These are phyloP conservation scores for Dasyprocta punctata DNA, from an alignment of 2,113 vertebrate species.

Conservation along the genomic window DNA sequence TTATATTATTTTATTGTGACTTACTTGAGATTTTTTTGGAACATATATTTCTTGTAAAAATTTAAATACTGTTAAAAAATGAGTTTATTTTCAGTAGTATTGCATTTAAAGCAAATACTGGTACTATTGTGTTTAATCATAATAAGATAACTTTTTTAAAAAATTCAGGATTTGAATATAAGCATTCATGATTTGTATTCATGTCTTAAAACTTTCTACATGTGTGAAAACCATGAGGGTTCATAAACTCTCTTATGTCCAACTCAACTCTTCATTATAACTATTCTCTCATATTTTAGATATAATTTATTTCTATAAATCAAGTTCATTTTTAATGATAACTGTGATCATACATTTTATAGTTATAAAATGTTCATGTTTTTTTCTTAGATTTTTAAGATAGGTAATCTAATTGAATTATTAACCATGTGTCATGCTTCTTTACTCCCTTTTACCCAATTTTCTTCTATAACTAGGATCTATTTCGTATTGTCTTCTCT, in stretches of 20 bases:
- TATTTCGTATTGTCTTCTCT: not conserved
- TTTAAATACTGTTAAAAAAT: not conserved
- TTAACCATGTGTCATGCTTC: not conserved
- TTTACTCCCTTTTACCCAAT: not conserved
- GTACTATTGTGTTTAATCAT: not conserved
- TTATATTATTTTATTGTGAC: not conserved
- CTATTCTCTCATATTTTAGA: too few relatives aligned
- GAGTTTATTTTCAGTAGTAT: not conserved
- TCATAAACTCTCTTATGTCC: too few relatives aligned
- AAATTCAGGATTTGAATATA: not conserved
- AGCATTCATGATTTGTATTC: too few relatives aligned
- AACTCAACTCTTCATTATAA: too few relatives aligned
- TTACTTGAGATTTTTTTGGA: not conserved
- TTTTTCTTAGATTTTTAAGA: too few relatives aligned
- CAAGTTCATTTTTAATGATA: too few relatives aligned
- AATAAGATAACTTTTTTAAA: not conserved
- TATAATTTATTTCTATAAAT: too few relatives aligned
- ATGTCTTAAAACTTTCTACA: too few relatives aligned
- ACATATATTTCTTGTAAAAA: not conserved
- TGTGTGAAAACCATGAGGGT: too few relatives aligned
- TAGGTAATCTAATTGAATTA: not conserved
- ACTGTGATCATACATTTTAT: too few relatives aligned
- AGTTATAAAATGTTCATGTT: too few relatives aligned
- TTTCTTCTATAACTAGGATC: not conserved
- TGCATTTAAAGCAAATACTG: not conserved